A percentile compares a stretch with the other conserved stretches of the same genome.
Conservation (phyloP, 2,113 vertebrate genomes). For the Pelodiscus sinensis region DNA sequence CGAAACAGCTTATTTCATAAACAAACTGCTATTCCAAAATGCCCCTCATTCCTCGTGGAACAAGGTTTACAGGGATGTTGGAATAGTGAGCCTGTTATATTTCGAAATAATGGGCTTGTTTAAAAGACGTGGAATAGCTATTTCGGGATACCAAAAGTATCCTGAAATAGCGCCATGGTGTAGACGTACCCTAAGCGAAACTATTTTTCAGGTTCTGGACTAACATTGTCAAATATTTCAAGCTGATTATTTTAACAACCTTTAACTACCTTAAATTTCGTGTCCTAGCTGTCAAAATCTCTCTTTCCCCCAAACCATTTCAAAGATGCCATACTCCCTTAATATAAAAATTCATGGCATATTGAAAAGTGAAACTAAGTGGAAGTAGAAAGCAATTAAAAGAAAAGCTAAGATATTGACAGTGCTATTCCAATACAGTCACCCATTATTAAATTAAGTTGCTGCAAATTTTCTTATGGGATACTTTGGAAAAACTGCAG, state of each 20-base stretch:
- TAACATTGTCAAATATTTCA: conserved; percentile 22
- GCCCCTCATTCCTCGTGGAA: no score
- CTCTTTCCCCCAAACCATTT: conserved; percentile 11
- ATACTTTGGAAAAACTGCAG: neutral
- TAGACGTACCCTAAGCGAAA: neutral
- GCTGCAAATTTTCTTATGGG: neutral
- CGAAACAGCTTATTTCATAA: no score
- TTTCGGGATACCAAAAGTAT: no score
- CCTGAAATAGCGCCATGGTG: no score
- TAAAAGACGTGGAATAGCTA: no score
- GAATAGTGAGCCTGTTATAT: no score
- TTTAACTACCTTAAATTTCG: conserved; percentile 18
- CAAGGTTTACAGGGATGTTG: no score
- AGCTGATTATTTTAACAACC: neutral
- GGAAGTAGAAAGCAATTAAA: neutral
- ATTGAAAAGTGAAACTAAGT: neutral
- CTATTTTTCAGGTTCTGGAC: neutral
- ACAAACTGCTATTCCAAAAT: no score
- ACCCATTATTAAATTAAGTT: neutral
- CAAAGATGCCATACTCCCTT: neutral
- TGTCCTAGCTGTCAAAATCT: conserved; percentile 41
- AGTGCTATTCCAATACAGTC: neutral
- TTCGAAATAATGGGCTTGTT: no score
- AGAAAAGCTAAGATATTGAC: neutral
- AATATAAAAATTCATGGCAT: neutral